Base-by-base conservation (phyloP, 1,140 invertebrate species). In the Macrobrachium nipponense region DNA sequence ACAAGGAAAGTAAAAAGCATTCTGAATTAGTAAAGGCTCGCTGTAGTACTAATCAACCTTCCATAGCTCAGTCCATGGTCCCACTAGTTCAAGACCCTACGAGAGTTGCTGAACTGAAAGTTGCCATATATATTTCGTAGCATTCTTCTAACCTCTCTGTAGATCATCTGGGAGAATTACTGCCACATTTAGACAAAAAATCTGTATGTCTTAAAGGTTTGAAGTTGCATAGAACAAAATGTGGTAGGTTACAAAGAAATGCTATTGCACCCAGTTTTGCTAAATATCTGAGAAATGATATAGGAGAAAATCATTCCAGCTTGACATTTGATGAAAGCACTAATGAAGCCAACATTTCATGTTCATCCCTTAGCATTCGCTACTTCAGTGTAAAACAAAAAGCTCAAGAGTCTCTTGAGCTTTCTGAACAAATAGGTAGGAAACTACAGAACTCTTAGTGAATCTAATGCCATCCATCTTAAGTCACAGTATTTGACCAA, bases 161-260 rank as follows among this genome's bases (percentile, higher is more conserved):
- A 51, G 76, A 78, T 78, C 76, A 60, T 78, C 59, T 78, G 44
- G 51, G 76, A 5, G 76, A 78, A 59, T 51, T 60, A 51, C 17
- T 78, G 59, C 76, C 76, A 20, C 76, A 59, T 4, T 36, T 36
- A 4, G 76, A 78, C 76, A 78, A 78, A 78, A 60, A 78, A 36
- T 59, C 76, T 20, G 61, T 8, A n/a, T 15, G 18, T n/a, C 76
- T 78, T 90, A 23, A 93, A 92, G 70, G 92, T 92, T 12, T 90
- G 89, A 64, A 93, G 93, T 87, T 93, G 93, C 89, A 90, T 93
- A n/a, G 90, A 92, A 59, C 78, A 87, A 43, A 91, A 93, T 89
- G 93, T 93, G n/a, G 93, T 93, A 87, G 90, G 85, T 27, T 90
- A 91, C 70, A 93, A 92, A 88, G 93, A 93, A 83, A 89, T 89